These are phyloP conservation scores for Abscondita cerata DNA, from an alignment of 2,888 invertebrate species.

Conservation along the genomic window DNA sequence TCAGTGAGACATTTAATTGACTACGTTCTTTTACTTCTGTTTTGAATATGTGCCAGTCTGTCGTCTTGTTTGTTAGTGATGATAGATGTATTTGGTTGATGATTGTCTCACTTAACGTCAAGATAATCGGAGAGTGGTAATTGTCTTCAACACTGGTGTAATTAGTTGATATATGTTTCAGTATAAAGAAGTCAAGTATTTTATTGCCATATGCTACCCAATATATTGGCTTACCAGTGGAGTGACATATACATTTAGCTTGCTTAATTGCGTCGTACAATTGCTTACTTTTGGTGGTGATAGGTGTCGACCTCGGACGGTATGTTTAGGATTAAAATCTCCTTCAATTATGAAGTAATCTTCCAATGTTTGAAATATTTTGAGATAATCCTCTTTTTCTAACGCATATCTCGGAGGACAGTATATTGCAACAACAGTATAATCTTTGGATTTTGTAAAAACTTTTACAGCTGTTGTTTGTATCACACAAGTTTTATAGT, in stretches of 20 bases:
- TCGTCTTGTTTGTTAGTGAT: constrained; percentile 8
- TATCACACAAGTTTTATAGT: constrained; percentile 10
- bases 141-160: constrained; percentile 18
- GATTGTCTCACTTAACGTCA: constrained; percentile 16
- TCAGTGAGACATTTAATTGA: constrained; percentile 9
- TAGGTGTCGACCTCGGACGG: constrained; percentile 13
- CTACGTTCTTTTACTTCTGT: constrained; percentile 7
- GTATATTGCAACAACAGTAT: constrained; percentile 29
- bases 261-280: not conserved
- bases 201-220: constrained; percentile 5
- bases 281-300: constrained; percentile 14
- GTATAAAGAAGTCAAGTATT: constrained; percentile 13
- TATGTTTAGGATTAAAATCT: constrained; percentile 31
- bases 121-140: constrained; percentile 11
- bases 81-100: constrained; percentile 4
- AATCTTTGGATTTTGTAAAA: constrained; percentile 11
- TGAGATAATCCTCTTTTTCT: constrained; percentile 9
- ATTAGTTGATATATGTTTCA: constrained; percentile 9
- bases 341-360: constrained; percentile 32
- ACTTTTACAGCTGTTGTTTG: constrained; percentile 16
- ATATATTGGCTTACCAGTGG: constrained; percentile 13
- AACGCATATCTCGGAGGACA: constrained; percentile 17
- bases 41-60: constrained; percentile 7
- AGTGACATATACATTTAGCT: constrained; percentile 12
- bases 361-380: constrained; percentile 30